Percentiles rank a stretch among this genome's conserved stretches.
Conservation (phyloP, 2,888 invertebrate species). For the Crossocerus cetratus region DNA sequence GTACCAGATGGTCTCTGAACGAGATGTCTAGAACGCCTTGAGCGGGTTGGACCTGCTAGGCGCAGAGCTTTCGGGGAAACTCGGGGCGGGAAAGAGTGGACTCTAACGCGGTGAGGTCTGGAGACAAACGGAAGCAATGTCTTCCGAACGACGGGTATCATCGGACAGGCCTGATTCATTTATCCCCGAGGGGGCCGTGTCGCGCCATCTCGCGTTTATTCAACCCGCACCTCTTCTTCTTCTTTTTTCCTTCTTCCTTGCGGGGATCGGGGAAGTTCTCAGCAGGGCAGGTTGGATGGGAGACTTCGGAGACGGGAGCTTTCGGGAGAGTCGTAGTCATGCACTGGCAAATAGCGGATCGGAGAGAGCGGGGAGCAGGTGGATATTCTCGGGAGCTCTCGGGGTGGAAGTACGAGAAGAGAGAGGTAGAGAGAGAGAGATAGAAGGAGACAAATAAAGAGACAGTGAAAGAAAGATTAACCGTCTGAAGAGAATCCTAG, state of each 20-base stretch:
- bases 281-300: slow-evolving; percentile 40
- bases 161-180: not conserved
- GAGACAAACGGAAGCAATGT: no score
- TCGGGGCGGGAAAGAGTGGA: not conserved
- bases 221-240: slow-evolving; percentile 25
- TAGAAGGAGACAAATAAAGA: slow-evolving; percentile 7
- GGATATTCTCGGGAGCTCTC: slow-evolving; percentile 3
- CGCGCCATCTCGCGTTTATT: slow-evolving; percentile 9
- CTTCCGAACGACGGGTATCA: no score
- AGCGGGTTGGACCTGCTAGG: slow-evolving; percentile 18
- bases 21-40: no score
- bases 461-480: not conserved
- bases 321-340: slow-evolving; percentile 24
- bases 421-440: slow-evolving; percentile 11
- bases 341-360: slow-evolving; percentile 16
- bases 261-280: slow-evolving; percentile 31
- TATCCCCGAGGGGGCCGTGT: not conserved
- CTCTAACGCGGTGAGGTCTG: not conserved
- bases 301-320: slow-evolving; percentile 3
- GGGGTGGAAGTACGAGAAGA: not conserved
- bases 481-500: slow-evolving; percentile 7
- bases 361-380: no score
- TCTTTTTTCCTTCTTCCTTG: slow-evolving; percentile 34
- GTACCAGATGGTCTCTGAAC: no score
- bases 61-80: slow-evolving; percentile 3